A percentile compares a stretch with the other conserved stretches of the same genome.
Evolutionary conservation across 1,140 invertebrate species (phyloP).

Genomic region (Plodia interpunctella): DNA sequence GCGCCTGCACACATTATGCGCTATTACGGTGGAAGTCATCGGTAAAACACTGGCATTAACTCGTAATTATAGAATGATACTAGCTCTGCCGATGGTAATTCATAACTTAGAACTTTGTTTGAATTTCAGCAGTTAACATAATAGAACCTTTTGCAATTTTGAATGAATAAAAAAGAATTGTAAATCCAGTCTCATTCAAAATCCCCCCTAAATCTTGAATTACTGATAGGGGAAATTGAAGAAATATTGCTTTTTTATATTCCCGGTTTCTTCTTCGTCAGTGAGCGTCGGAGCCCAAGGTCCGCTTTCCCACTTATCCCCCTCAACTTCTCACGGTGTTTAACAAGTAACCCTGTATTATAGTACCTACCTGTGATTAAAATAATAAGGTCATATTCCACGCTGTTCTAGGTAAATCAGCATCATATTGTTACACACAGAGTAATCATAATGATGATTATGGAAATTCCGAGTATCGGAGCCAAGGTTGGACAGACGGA

Average conservation of each 20-base stretch:
- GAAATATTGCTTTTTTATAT: too few species aligned
- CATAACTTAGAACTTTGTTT: too few species aligned
- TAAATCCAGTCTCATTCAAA: too few species aligned
- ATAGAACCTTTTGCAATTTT: too few species aligned
- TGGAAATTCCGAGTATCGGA: slow-evolving; percentile 20
- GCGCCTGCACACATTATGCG: neutral
- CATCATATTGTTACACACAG: slow-evolving; percentile 19
- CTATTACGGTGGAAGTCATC: neutral
- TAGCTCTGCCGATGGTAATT: neutral
- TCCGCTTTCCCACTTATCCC: too few species aligned
- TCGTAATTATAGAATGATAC: slow-evolving; percentile 1
- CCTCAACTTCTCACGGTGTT: too few species aligned
- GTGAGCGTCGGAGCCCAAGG: too few species aligned
- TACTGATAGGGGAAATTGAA: too few species aligned
- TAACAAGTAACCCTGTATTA: neutral
- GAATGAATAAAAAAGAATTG: too few species aligned
- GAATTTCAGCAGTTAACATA: too few species aligned
- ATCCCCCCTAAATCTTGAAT: too few species aligned
- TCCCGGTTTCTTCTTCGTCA: too few species aligned
- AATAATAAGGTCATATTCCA: neutral
- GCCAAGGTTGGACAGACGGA: slow-evolving; percentile 21
- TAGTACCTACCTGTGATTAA: neutral
- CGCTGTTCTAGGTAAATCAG: slow-evolving; percentile 9
- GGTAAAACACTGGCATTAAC: neutral
- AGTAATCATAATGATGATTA: slow-evolving; percentile 20